Evolutionary conservation across 2,888 invertebrate species (phyloP).

Genomic region (Stratiomys singularior): DNA sequence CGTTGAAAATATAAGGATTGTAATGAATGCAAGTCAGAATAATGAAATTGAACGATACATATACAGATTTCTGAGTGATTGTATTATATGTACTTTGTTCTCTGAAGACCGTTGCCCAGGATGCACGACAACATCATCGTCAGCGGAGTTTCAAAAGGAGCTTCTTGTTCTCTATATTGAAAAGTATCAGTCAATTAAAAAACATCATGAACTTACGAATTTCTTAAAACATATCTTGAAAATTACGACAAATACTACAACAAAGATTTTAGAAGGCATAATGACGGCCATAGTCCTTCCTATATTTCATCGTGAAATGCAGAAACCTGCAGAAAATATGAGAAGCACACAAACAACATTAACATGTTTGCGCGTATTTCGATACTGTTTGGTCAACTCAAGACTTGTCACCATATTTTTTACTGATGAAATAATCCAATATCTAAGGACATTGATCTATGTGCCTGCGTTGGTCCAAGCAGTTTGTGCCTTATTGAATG

Average conservation of each 20-base stretch:
- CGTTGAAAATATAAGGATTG: conserved; percentile 56
- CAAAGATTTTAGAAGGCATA: conserved; percentile 60
- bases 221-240: conserved; percentile 62
- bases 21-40: conserved; percentile 55
- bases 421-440: conserved; percentile 61
- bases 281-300: conserved; percentile 62
- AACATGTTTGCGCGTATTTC: conserved; percentile 62
- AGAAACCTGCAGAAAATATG: background rate
- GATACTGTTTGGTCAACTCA: conserved; percentile 62
- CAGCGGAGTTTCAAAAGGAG: conserved; percentile 58
- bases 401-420: conserved; percentile 62
- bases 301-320: conserved; percentile 60
- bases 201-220: conserved; percentile 52
- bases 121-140: conserved; percentile 61
- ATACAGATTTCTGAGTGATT: conserved; percentile 61
- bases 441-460: conserved; percentile 60
- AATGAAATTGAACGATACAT: conserved; percentile 57
- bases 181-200: conserved; percentile 47
- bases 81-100: conserved; percentile 59
- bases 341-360: conserved; percentile 52
- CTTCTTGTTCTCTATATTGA: conserved; percentile 57
- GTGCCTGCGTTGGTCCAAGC: conserved; percentile 60
- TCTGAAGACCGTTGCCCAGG: conserved; percentile 53
- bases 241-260: conserved; percentile 60
- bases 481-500: conserved; percentile 63